phyloP scores from a whole-genome alignment of 2,888 invertebrate genomes.

The Erebia epiphron region DNA sequence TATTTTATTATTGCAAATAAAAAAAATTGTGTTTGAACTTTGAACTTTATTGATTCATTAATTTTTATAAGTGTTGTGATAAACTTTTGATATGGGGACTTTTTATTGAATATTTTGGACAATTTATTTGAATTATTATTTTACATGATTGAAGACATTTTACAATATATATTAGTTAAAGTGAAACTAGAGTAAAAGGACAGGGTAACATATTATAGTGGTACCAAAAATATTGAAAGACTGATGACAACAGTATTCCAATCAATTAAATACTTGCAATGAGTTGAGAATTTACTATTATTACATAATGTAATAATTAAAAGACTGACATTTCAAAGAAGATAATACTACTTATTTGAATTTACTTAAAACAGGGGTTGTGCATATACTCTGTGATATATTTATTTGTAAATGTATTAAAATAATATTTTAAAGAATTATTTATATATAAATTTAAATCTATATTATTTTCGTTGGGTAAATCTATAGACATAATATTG shows the following conservation, averaged over 20 bases:
- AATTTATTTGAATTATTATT: slow-evolving; percentile 27
- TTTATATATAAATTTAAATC: slow-evolving; percentile 10
- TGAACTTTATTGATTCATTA: slow-evolving; percentile 78
- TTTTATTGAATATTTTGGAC: slow-evolving; percentile 42
- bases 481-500: neutral
- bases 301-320: neutral
- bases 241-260: slow-evolving; percentile 20
- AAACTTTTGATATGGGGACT: slow-evolving; percentile 53
- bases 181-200: slow-evolving; percentile 37
- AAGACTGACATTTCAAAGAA: slow-evolving; percentile 14
- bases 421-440: slow-evolving; percentile 10
- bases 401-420: slow-evolving; percentile 24
- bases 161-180: slow-evolving; percentile 28
- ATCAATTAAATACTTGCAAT: neutral
- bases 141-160: slow-evolving; percentile 33
- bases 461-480: neutral
- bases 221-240: slow-evolving; percentile 31
- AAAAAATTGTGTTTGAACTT: slow-evolving; percentile 76
- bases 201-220: slow-evolving; percentile 30
- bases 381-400: slow-evolving; percentile 35
- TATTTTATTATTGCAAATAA: slow-evolving; percentile 70
- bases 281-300: neutral
- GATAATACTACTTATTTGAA: neutral
- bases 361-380: slow-evolving; percentile 22
- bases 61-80: slow-evolving; percentile 69